Evolutionary conservation across 2,888 invertebrate genomes (phyloP).

Genomic region (Lasioglossum figueresi): DNA sequence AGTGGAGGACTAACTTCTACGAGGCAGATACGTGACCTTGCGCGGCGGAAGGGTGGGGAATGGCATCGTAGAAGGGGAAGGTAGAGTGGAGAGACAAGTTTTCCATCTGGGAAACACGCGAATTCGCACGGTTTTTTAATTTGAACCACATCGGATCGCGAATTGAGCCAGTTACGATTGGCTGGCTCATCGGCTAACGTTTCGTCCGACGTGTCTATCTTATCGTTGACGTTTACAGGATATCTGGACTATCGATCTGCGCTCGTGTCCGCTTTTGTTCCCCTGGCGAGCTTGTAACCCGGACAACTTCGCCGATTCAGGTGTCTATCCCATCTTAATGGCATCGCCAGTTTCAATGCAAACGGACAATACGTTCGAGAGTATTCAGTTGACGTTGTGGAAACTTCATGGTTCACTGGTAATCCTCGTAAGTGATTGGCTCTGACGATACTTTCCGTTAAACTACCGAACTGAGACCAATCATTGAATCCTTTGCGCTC

Average conservation of each 20-base stretch:
- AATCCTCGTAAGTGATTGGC: slow-evolving; percentile 1
- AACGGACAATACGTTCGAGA: slow-evolving; percentile 10
- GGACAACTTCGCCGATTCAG: slow-evolving; percentile 27
- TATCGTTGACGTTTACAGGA: slow-evolving; percentile 30
- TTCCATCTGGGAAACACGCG: not conserved
- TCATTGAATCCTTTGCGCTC: not conserved
- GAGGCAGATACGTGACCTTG: too few species aligned
- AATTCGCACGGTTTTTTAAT: not conserved
- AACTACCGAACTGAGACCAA: not conserved
- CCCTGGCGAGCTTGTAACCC: slow-evolving; percentile 5
- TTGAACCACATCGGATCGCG: slow-evolving; percentile 10
- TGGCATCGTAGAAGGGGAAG: too few species aligned
- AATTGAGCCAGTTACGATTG: slow-evolving; percentile 28
- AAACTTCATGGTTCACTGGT: not conserved
- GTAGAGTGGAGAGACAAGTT: too few species aligned
- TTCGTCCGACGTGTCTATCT: slow-evolving; percentile 31
- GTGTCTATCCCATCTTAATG: slow-evolving; percentile 27
- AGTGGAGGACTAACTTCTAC: too few species aligned
- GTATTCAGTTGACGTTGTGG: not conserved
- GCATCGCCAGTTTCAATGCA: slow-evolving; percentile 9
- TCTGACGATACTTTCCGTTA: not conserved
- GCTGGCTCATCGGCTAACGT: slow-evolving; percentile 11
- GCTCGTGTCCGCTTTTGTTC: slow-evolving; percentile 26
- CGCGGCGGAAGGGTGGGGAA: too few species aligned
- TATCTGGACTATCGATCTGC: slow-evolving; percentile 37